Evolutionary conservation across 2,797 vertebrate species (phyloP), one percentile per base, ranked within the genome.

Genomic region (Falco cherrug): DNA sequence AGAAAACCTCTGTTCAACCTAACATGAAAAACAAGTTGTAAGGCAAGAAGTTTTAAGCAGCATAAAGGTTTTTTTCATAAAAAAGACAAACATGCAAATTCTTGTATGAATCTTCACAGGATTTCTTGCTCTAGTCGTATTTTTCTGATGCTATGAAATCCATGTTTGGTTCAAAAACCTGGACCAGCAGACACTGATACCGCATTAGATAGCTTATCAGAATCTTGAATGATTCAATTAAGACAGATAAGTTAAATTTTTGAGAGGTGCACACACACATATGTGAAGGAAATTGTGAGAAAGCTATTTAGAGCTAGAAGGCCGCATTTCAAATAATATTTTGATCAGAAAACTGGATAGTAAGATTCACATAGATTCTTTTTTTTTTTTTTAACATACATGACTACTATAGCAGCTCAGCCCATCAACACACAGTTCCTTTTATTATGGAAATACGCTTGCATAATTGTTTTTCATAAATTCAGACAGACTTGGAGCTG

Each of bases 381-480:
- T 53, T 10, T 64, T 39, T 29, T 75, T 84, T 87, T 81, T 93
- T 29, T 11, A 75, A 53, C 76, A 95, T 84, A 50, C 26, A 71
- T 81, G 47, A 92, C 63, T 53, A 51, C 51, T 67, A 79, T 70
- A 77, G 84, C 92, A 92, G 91, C 91, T 87, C 91, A 90, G 75
- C 82, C 87, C 93, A 88, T 95, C 93, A 91, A 92, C 87, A 85
- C 20, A 5, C 47, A 75, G 65, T 67, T 95, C 79, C 94, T 95
- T 95, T 83, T 91, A 95, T 96, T 96, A 95, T 88, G 96, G 97
- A 97, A 97, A 97, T 89, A 95, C 3, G 87, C 96, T 97, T 97
- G 95, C 97, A 95, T 97, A 97, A 97, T 96, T 96, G 97, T 97
- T 97, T 97, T 97, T 97, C 96, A 97, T 90, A 95, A 97, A 96